Evolutionary conservation across 2,888 invertebrate species (phyloP), one percentile per base, ranked within the genome.

Genomic region (Calephelis perditalis): DNA sequence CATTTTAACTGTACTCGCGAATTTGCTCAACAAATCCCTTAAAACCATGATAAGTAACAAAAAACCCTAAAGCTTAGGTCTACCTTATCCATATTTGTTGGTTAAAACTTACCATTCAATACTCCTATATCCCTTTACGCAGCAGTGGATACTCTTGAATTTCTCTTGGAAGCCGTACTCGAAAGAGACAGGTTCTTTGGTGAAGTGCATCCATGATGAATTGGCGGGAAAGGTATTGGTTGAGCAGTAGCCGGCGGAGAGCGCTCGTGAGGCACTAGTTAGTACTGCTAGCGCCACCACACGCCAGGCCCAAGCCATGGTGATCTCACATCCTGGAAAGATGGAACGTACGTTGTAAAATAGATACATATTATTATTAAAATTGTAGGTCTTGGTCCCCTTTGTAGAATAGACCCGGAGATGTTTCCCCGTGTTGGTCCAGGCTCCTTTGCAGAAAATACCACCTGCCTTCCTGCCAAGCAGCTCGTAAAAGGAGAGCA

Each of bases 91-190:
- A n/a, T n/a, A n/a, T n/a, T n/a, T n/a, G n/a, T n/a, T n/a, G n/a
- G n/a, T n/a, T n/a, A n/a, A n/a, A 59, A 92, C 94, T 93, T 73
- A 95, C 95, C 95, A 95, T 91, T 95, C 95, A 70, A 95, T 95
- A 79, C 95, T 95, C 65, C 94, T 86, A 77, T 95, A 95, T 66
- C 94, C 95, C 73, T 94, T 93, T 60, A 95, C 93, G 77, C 95
- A 95, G 82, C 95, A 95, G 77, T 95, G 95, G 56, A 95, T 92
- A 66, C 94, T 94, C 79, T 95, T 95, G 86, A 95, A 94, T 65
- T 92, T 92, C 62, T 93, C 92, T 63, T 92, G 91, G 70, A 94
- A 92, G 10, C 94, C 95, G 77, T 93, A 95, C 72, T 95, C 95
- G 67, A 84, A 84, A 10, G 91, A 88, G 63, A 93, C 92, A 6